These are phyloP conservation scores for Gnathonemus longibarbis DNA, from an alignment of 2,113 vertebrate species.

Conservation along the genomic window DNA sequence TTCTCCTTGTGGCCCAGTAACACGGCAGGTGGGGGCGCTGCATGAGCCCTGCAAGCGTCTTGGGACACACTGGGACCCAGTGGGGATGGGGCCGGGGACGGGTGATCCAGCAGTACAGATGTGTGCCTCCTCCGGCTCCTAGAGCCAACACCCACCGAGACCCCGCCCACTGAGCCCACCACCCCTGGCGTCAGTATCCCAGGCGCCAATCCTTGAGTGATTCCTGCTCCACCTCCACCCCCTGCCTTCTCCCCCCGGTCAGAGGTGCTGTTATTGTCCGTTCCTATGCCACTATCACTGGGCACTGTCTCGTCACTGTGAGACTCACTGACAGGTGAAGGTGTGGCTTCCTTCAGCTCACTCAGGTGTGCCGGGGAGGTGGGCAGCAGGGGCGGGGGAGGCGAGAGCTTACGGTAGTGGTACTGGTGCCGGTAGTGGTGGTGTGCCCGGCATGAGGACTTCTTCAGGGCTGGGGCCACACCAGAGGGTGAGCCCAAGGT, in stretches of 20 bases:
- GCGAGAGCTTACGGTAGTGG: conserved; percentile 64
- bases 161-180: conserved; percentile 63
- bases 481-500: conserved; percentile 23
- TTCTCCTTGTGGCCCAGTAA: conserved; percentile 82
- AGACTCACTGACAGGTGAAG: conserved; percentile 94
- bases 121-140: conserved; percentile 72
- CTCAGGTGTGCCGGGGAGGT: conserved; percentile 77
- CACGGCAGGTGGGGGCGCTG: conserved; percentile 48
- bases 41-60: conserved; percentile 66
- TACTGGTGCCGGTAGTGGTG: conserved; percentile 64
- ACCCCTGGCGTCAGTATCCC: conserved; percentile 71
- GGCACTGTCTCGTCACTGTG: conserved; percentile 95
- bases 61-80: conserved; percentile 56
- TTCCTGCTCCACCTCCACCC: conserved; percentile 47
- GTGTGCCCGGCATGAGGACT: conserved; percentile 57
- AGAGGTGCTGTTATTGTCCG: conserved; percentile 97
- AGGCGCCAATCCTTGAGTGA: conserved; percentile 37
- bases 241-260: conserved; percentile 87
- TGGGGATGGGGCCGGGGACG: conserved; percentile 70
- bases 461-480: conserved; percentile 52
- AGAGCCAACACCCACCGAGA: conserved; percentile 52
- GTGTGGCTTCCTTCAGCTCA: conserved; percentile 94
- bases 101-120: conserved; percentile 72
- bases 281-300: conserved; percentile 95
- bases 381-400: conserved; percentile 62